Evolutionary conservation across 2,113 vertebrate genomes (phyloP), one percentile per base, ranked within the genome.

Genomic region (Peromyscus maniculatus): DNA sequence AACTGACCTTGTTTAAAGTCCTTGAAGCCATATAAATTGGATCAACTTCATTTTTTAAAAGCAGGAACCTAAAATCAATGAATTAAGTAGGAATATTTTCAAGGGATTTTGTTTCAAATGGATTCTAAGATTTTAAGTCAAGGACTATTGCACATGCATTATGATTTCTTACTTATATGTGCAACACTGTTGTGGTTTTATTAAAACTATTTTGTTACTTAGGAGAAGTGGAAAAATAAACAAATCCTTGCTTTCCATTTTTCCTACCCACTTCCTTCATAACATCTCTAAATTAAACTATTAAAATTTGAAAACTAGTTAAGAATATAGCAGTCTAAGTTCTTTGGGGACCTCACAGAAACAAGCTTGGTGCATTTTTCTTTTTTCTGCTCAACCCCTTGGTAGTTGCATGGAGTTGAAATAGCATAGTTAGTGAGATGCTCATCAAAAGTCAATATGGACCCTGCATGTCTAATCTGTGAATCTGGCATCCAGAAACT

Each of bases 371-470:
- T 39, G 80, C 72, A 15, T 74, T 79, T 83, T 24, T 82, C 15
- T 77, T 4, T 62, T 86, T 89, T 71, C 8, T 52, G 7, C n/a
- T 67, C 36, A 92, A 66, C 31, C 21, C 64, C 67, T 96, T 82
- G 64, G 89, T 96, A 75, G 62, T 91, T 83, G 75, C 39, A 90
- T 84, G 78, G 92, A 36, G 69, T 80, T 91, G 91, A 91, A 33
- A 83, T 72, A 74, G 78, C 72, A 59, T 83, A 79, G 87, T 87
- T 97, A 94, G 89, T 91, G 55, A 96, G 69, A 96, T 89, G n/a
- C 83, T 97, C 89, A 97, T 96, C 96, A 94, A 80, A 97, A 95
- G 79, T 97, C 28, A 7, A 87, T 97, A 94, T 77, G 89, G 71
- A 87, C 36, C 72, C 96, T 67, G 57, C 77, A 57, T 78, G 78